These are phyloP conservation scores for Ceriagrion tenellum DNA, from an alignment of 2,888 invertebrate species.

Conservation along the genomic window DNA sequence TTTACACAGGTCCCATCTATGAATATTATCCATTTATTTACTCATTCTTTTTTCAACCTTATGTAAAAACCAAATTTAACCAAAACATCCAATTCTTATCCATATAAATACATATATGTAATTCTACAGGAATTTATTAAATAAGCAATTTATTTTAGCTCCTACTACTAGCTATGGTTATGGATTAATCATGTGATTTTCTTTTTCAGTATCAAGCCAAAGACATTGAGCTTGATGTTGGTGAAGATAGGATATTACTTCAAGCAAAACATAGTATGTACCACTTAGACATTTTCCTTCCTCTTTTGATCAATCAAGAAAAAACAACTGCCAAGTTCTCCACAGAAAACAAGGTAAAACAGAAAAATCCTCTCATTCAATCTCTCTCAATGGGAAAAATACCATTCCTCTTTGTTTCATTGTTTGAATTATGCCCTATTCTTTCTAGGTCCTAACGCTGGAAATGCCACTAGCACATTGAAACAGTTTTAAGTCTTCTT, in stretches of 20 bases:
- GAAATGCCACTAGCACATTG: constrained; percentile 38
- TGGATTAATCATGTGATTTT: constrained; percentile 54
- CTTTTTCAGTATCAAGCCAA: constrained; percentile 81
- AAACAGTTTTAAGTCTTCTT: not conserved
- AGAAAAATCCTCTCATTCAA: not conserved
- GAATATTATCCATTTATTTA: too few relatives aligned
- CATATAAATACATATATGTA: too few relatives aligned
- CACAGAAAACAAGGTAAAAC: constrained; percentile 79
- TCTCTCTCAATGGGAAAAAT: too few relatives aligned
- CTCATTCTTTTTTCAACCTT: too few relatives aligned
- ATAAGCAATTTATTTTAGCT: too few relatives aligned
- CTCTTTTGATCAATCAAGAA: constrained; percentile 83
- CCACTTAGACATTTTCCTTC: constrained; percentile 85
- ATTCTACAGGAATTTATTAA: too few relatives aligned
- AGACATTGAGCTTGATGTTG: constrained; percentile 84
- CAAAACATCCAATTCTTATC: too few relatives aligned
- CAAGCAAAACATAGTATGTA: constrained; percentile 82
- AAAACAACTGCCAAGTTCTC: constrained; percentile 80
- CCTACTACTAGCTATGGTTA: too few relatives aligned
- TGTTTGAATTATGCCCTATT: not conserved
- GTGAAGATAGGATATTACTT: constrained; percentile 87
- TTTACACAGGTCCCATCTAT: too few relatives aligned
- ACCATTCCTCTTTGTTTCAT: not conserved
- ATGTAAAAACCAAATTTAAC: too few relatives aligned
- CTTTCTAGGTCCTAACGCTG: constrained; percentile 14